These are phyloP conservation scores for Hucho hucho DNA, from an alignment of 2,113 vertebrate species.

Conservation along the genomic window DNA sequence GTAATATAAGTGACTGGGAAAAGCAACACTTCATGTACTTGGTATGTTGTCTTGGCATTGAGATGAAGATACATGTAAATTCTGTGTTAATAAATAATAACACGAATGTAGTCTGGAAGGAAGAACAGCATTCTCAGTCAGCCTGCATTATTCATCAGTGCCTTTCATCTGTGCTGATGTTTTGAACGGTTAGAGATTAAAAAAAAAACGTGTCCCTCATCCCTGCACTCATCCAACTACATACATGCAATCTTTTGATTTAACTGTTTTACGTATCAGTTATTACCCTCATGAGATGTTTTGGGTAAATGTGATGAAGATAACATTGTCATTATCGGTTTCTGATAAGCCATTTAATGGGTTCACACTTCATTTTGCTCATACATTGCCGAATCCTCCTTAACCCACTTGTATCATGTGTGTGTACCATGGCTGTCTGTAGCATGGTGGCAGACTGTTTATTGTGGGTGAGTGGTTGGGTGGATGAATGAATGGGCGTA, in stretches of 20 bases:
- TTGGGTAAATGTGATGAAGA: conserved; percentile 29
- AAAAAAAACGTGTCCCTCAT: neutral
- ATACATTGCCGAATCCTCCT: conserved; percentile 46
- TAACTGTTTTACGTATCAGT: conserved; percentile 8
- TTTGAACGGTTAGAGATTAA: neutral
- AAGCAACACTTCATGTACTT: too few species aligned
- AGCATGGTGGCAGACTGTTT: neutral
- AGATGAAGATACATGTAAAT: neutral
- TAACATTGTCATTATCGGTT: conserved; percentile 53
- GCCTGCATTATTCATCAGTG: conserved; percentile 31
- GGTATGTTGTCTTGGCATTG: too few species aligned
- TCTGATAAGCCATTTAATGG: conserved; percentile 62
- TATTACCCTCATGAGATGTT: neutral
- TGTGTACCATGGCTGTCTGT: conserved; percentile 8
- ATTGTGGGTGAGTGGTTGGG: neutral
- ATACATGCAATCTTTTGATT: conserved; percentile 14
- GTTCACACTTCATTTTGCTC: conserved; percentile 65
- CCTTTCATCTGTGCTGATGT: neutral
- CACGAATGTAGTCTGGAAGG: neutral
- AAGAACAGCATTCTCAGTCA: neutral
- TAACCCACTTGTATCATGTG: conserved; percentile 39
- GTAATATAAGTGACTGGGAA: too few species aligned
- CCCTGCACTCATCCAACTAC: neutral
- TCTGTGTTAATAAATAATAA: neutral
- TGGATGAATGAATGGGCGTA: neutral